Conservation (phyloP, 2,113 vertebrate genomes). For the Saguinus imperator region DNA sequence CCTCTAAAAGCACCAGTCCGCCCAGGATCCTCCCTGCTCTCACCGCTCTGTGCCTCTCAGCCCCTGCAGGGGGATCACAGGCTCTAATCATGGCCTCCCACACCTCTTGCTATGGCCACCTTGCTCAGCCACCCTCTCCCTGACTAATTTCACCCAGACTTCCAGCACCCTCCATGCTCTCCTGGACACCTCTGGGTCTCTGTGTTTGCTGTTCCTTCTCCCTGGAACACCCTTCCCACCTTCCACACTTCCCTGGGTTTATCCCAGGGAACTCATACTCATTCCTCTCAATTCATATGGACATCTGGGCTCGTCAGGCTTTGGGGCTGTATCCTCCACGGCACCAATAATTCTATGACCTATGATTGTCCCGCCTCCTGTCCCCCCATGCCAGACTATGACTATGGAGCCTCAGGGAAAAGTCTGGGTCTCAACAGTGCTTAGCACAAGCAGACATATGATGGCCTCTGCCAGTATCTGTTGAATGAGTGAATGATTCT, state of each 20-base stretch:
- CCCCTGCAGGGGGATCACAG: fast-evolving
- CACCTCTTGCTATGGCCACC: too few species aligned
- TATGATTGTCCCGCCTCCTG: background rate
- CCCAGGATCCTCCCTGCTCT: background rate
- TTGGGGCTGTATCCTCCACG: background rate
- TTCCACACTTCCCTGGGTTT: background rate
- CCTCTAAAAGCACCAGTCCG: background rate
- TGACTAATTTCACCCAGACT: background rate
- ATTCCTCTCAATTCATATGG: background rate
- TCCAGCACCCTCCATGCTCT: background rate
- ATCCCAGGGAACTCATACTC: background rate
- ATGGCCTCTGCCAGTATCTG: background rate
- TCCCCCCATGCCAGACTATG: background rate
- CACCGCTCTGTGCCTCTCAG: background rate
- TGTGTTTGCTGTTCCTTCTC: background rate
- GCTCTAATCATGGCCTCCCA: background rate
- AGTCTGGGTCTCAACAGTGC: background rate
- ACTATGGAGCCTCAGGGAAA: background rate
- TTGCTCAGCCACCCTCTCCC: background rate
- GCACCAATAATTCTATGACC: background rate
- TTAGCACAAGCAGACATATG: background rate
- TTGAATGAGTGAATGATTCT: background rate
- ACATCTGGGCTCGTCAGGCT: background rate
- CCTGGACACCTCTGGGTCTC: background rate
- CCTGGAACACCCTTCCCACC: background rate